Percentiles rank a stretch among this genome's conserved stretches.
These are phyloP conservation scores for Polydrusus cervinus DNA, from an alignment of 2,888 invertebrate genomes.

Conservation along the genomic window DNA sequence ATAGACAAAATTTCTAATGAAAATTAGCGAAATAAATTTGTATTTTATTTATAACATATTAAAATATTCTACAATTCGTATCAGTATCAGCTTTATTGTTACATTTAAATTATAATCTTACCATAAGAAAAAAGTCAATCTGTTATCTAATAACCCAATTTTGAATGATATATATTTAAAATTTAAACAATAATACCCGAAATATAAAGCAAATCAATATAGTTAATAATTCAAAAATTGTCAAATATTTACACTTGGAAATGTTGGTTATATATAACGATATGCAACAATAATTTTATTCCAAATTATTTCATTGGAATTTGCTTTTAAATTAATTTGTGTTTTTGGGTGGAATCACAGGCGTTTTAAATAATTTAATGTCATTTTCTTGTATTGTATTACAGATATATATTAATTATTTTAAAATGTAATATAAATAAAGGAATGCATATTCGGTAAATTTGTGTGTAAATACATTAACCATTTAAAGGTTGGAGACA, in stretches of 20 bases:
- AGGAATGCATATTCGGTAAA: too few relatives aligned
- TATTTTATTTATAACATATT: too few relatives aligned
- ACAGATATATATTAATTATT: not conserved
- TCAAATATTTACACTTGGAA: slow-evolving; percentile 14
- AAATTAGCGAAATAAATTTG: too few relatives aligned
- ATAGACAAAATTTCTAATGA: too few relatives aligned
- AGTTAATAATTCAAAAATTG: slow-evolving; percentile 12
- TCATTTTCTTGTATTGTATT: not conserved
- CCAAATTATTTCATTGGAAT: slow-evolving; percentile 22
- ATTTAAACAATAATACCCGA: not conserved
- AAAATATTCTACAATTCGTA: too few relatives aligned
- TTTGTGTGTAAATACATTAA: too few relatives aligned
- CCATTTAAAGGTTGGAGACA: too few relatives aligned
- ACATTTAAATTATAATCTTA: too few relatives aligned
- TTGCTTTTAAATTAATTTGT: slow-evolving; percentile 29
- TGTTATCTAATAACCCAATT: too few relatives aligned
- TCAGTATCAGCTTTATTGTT: too few relatives aligned
- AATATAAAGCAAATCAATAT: not conserved
- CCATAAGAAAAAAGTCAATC: too few relatives aligned
- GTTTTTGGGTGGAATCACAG: not conserved
- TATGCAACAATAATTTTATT: slow-evolving; percentile 9
- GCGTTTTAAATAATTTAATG: not conserved
- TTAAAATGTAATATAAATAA: too few relatives aligned
- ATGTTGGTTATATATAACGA: slow-evolving; percentile 4
- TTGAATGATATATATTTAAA: not conserved